Conservation (phyloP, 2,888 invertebrate species). For the Sesamia inferens region DNA sequence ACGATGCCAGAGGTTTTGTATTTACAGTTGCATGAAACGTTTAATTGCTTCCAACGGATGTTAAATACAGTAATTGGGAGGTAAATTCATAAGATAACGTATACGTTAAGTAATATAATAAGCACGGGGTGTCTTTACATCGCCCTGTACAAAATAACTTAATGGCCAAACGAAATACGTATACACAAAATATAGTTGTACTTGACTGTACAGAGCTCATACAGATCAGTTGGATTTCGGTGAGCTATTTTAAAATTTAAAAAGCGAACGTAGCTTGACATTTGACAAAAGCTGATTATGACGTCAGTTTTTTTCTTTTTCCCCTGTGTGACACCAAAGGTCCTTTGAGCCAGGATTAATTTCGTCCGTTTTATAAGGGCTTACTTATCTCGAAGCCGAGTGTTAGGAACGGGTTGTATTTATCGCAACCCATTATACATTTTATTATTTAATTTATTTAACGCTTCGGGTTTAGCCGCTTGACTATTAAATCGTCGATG, state of each 20-base stretch:
- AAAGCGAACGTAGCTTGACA: constrained; percentile 85
- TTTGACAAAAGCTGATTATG: constrained; percentile 90
- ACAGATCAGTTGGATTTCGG: constrained; percentile 73
- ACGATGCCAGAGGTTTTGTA: constrained; percentile 83
- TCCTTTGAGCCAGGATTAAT: constrained; percentile 89
- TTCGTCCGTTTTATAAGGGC: constrained; percentile 88
- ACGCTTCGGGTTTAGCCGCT: constrained; percentile 86
- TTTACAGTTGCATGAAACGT: constrained; percentile 88
- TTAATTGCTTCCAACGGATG: constrained; percentile 86
- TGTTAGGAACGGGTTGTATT: constrained; percentile 87
- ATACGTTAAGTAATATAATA: constrained; percentile 70
- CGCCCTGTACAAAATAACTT: constrained; percentile 49
- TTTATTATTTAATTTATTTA: constrained; percentile 90
- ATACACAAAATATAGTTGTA: constrained; percentile 16
- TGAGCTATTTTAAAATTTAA: constrained; percentile 85
- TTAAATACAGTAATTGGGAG: constrained; percentile 86
- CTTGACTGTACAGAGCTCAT: constrained; percentile 67
- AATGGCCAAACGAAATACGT: constrained; percentile 13
- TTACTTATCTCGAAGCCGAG: constrained; percentile 86
- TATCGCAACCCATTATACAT: constrained; percentile 88
- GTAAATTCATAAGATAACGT: constrained; percentile 83
- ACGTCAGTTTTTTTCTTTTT: constrained; percentile 86
- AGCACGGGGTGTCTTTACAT: constrained; percentile 54
- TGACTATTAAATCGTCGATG: constrained; percentile 88
- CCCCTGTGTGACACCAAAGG: constrained; percentile 76